Evolutionary conservation across 2,113 vertebrate species (phyloP), one percentile per base, ranked within the genome.

Genomic region (Zosterops pallidus): DNA sequence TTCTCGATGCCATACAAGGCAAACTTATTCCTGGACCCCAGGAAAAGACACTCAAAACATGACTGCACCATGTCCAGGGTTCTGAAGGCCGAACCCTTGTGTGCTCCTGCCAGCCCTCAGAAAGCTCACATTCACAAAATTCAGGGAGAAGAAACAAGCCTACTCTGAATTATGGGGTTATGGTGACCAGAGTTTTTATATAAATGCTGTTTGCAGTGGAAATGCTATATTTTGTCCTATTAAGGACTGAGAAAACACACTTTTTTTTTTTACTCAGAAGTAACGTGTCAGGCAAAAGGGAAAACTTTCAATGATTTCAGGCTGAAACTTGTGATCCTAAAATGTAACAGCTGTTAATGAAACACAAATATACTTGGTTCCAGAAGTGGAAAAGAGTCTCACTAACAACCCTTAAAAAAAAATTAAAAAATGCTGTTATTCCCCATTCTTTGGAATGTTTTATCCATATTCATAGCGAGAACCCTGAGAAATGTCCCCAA

Each of bases 141-240:
- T 95, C 86, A 94, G 80, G 94, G 90, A 90, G 68, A 70, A 74
- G 92, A 95, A 96, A 97, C 75, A 95, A 97, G 89, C 9, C 53
- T 26, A n/a, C 7, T 79, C 89, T 97, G 97, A 98, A 84, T 97
- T 97, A 98, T 18, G 59, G 49, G 94, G 96, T 98, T 97, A 96
- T 69, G 59, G 71, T 97, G 97, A 98, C 97, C 97, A 89, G 83
- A 78, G 83, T 85, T 94, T 95, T 95, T 89, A 60, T 39, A 60
- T 33, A 91, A 93, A 85, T 9, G 35, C 65, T 86, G 82, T 78
- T 76, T 89, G 60, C 22, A 46, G 74, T 60, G 76, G 74, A 96
- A 96, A 92, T 84, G 50, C 52, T 92, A 9, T 37, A 64, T 92
- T 88, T 91, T 79, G 26, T 57, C 83, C 71, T 92, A 76, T 89